These are phyloP conservation scores for Hycleus phaleratus DNA, from an alignment of 1,140 invertebrate species.

Conservation along the genomic window DNA sequence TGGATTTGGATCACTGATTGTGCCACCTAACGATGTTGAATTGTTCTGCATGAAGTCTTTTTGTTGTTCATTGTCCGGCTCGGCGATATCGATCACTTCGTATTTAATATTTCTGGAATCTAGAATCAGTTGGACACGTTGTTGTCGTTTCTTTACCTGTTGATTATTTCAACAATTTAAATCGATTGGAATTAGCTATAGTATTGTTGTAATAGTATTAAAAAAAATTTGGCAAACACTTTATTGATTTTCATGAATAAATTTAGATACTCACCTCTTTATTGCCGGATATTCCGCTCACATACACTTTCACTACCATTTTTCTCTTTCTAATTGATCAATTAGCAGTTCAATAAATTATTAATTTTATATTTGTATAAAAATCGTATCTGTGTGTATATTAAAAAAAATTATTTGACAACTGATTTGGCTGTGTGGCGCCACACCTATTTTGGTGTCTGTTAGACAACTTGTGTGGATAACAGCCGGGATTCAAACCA, in stretches of 20 bases:
- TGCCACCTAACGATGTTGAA: conserved; percentile 66
- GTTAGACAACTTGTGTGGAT: too few relatives aligned
- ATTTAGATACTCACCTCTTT: conserved; percentile 64
- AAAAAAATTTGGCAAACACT: too few relatives aligned
- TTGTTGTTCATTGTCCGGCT: conserved; percentile 76
- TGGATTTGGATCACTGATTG: conserved; percentile 49
- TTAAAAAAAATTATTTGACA: conserved; percentile 9
- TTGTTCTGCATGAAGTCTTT: conserved; percentile 89
- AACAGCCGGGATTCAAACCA: too few relatives aligned
- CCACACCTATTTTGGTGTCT: conserved; percentile 6
- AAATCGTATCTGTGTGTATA: conserved; percentile 1
- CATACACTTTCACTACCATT: conserved; percentile 83
- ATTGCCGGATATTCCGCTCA: conserved; percentile 82
- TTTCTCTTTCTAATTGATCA: conserved; percentile 19
- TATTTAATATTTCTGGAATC: conserved; percentile 82
- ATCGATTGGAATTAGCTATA: conserved; percentile 1
- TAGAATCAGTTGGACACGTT: conserved; percentile 82
- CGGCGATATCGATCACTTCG: conserved; percentile 84
- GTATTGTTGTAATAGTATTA: not conserved
- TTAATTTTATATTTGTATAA: conserved; percentile 11
- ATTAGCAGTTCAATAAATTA: not conserved
- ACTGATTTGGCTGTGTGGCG: conserved; percentile 12
- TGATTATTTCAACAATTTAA: conserved; percentile 21
- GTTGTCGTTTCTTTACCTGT: conserved; percentile 89
- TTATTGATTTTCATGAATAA: not conserved